These are phyloP conservation scores for Drosophila athabasca DNA, from an alignment of 1,140 invertebrate species.

Conservation along the genomic window DNA sequence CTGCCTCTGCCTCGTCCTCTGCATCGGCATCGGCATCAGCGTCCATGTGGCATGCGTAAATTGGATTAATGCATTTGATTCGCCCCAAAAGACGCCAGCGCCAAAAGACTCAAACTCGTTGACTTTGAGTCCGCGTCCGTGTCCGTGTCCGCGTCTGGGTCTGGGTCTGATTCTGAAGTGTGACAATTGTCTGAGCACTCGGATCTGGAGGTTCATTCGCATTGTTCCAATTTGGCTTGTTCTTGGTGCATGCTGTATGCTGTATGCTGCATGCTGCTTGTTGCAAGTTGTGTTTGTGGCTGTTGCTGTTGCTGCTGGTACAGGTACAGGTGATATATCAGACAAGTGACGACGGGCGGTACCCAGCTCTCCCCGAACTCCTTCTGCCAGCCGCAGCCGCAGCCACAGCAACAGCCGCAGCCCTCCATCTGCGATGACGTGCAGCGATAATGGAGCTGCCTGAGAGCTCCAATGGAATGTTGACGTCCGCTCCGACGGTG, in stretches of 20 bases:
- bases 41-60: constrained; percentile 68
- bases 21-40: constrained; percentile 20
- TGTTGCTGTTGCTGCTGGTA: constrained; percentile 25
- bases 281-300: no score
- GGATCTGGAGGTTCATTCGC: constrained; percentile 38
- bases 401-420: no score
- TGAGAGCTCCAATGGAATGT: constrained; percentile 55
- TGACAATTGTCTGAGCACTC: constrained; percentile 70
- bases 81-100: constrained; percentile 58
- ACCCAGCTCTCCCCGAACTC: not conserved
- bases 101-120: constrained; percentile 28
- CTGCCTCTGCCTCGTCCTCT: not conserved
- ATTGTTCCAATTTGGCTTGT: constrained; percentile 77
- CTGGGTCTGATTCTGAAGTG: constrained; percentile 42
- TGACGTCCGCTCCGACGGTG: constrained; percentile 53
- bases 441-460: constrained; percentile 65
- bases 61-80: constrained; percentile 82
- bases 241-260: constrained; percentile 30
- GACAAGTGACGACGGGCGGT: constrained; percentile 78
- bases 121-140: constrained; percentile 28
- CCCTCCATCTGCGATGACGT: constrained; percentile 61
- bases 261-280: no score
- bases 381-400: not conserved
- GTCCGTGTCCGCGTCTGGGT: not conserved
- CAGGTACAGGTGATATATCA: constrained; percentile 76